These are phyloP conservation scores for Pantala flavescens DNA, from an alignment of 1,140 invertebrate genomes.

Conservation along the genomic window DNA sequence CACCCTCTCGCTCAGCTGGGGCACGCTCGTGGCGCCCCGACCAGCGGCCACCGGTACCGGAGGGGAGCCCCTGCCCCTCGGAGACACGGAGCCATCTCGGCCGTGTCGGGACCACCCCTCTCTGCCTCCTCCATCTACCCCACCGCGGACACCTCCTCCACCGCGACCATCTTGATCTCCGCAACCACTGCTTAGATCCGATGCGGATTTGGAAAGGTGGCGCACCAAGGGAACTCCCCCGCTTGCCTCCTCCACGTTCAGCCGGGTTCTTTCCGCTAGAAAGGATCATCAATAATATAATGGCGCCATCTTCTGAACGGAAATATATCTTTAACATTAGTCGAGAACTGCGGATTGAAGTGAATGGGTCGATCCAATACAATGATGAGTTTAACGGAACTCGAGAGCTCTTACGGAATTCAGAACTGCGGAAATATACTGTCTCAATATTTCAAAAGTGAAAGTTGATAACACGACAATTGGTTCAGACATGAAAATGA, in stretches of 20 bases:
- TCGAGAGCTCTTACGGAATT: too few species aligned
- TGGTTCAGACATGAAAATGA: too few species aligned
- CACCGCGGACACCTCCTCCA: conserved; percentile 17
- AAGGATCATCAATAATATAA: not conserved
- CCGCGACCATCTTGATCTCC: conserved; percentile 20
- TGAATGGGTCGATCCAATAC: too few species aligned
- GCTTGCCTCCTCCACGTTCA: conserved; percentile 18
- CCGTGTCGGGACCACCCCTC: conserved; percentile 30
- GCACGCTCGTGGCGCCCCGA: conserved; percentile 28
- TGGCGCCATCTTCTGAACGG: too few species aligned
- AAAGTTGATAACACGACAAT: too few species aligned
- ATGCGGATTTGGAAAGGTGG: conserved; percentile 37
- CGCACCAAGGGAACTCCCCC: conserved; percentile 24
- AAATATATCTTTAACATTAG: too few species aligned
- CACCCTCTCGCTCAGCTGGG: conserved; percentile 28
- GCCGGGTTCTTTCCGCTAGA: conserved; percentile 20
- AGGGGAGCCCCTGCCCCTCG: conserved; percentile 22
- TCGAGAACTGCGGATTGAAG: too few species aligned
- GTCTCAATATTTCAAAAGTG: too few species aligned
- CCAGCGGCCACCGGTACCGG: conserved; percentile 25
- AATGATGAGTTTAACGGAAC: too few species aligned
- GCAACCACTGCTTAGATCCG: conserved; percentile 32
- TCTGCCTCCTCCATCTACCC: conserved; percentile 31
- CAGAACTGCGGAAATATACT: too few species aligned
- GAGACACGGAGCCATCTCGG: conserved; percentile 35